Percentiles rank a stretch among this genome's conserved stretches.
phyloP scores from a whole-genome alignment of 2,113 vertebrate species.

The Sylvicapra grimmia region DNA sequence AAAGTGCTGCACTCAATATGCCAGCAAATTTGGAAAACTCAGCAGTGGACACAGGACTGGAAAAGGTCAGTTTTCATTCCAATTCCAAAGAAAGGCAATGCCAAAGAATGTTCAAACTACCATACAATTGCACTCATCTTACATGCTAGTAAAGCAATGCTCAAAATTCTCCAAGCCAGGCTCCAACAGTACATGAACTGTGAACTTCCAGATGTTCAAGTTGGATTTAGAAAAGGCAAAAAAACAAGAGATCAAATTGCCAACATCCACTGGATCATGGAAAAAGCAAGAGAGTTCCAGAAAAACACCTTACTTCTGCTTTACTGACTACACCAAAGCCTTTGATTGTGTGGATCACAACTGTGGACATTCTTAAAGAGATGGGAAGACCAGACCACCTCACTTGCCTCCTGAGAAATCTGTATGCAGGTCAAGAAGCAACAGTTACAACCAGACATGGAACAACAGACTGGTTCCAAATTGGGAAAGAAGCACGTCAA shows the following conservation, averaged over 20 bases:
- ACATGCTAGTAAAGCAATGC: neutral
- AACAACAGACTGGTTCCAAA: neutral
- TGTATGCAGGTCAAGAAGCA: neutral
- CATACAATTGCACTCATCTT: neutral
- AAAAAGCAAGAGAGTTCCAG: neutral
- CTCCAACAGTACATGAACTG: neutral
- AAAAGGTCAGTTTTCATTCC: neutral
- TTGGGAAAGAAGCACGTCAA: neutral
- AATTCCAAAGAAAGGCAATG: neutral
- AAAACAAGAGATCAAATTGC: neutral
- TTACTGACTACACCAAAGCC: neutral
- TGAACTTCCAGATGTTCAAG: neutral
- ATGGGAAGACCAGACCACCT: neutral
- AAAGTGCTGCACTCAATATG: neutral
- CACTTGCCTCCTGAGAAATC: neutral
- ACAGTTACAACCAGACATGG: neutral
- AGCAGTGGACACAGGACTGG: neutral
- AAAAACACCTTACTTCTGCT: neutral
- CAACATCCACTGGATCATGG: neutral
- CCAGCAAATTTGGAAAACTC: neutral
- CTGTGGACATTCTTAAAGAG: neutral
- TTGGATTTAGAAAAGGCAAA: neutral
- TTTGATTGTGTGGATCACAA: neutral
- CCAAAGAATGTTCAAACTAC: neutral
- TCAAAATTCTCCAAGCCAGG: neutral